These are phyloP conservation scores for Melanotaenia pygmaea DNA, from an alignment of 2,797 vertebrate genomes.

Conservation along the genomic window DNA sequence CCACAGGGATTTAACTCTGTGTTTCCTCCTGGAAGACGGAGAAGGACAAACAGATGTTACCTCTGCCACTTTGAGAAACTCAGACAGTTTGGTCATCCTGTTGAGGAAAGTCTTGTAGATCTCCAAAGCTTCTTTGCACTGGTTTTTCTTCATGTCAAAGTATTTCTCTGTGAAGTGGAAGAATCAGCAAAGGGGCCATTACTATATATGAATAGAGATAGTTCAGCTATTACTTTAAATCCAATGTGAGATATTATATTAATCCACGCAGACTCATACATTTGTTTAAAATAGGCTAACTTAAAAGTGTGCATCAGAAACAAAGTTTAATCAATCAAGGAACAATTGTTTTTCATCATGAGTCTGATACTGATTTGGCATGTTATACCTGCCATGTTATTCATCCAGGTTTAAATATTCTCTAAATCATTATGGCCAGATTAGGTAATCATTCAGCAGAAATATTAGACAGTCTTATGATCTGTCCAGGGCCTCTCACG, in stretches of 20 bases:
- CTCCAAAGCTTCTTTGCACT: constrained; percentile 96
- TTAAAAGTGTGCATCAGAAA: background rate
- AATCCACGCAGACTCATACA: background rate
- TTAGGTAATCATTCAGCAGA: background rate
- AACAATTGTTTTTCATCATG: too few species aligned
- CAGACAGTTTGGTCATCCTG: constrained; percentile 92
- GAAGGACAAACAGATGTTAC: constrained; percentile 81
- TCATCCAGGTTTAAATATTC: background rate
- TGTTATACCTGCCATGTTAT: background rate
- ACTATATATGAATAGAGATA: too few species aligned
- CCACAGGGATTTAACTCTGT: constrained; percentile 25
- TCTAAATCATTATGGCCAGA: background rate
- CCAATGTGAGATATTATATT: background rate
- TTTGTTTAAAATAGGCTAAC: background rate
- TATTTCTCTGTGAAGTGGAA: constrained; percentile 87
- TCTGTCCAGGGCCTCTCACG: constrained; percentile 14
- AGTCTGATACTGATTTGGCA: background rate
- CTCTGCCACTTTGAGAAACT: constrained; percentile 97
- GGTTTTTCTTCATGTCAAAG: constrained; percentile 97
- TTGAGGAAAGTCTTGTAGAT: constrained; percentile 96
- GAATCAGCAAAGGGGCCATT: background rate
- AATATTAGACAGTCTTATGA: constrained; percentile 16
- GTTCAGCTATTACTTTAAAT: background rate
- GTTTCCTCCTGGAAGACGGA: constrained; percentile 36
- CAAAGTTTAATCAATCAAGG: too few species aligned